Percentiles rank a stretch among this genome's conserved stretches.
These are phyloP conservation scores for Pangasius sanitwongsei DNA, from an alignment of 2,797 vertebrate species.

Conservation along the genomic window DNA sequence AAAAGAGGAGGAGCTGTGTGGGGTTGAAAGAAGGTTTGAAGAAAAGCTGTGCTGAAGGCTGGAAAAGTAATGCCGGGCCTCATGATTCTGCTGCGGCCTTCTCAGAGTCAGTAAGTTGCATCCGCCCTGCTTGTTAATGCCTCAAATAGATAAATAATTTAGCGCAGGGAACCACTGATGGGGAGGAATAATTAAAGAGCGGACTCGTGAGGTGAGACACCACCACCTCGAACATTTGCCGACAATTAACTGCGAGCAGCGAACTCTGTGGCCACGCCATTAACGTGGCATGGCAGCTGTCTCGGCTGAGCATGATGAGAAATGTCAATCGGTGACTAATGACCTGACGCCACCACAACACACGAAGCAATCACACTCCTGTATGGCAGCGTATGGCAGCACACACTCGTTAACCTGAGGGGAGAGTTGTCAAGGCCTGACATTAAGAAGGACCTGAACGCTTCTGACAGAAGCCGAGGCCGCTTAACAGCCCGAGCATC, in stretches of 20 bases:
- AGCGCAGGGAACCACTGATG: conserved; percentile 42
- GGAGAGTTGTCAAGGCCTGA: conserved; percentile 44
- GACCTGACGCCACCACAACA: conserved; percentile 18
- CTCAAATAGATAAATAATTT: conserved; percentile 53
- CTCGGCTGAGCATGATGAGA: conserved; percentile 43
- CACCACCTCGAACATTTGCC: conserved; percentile 54
- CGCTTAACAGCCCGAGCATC: conserved; percentile 38
- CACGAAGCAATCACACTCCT: conserved; percentile 44
- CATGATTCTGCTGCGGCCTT: conserved; percentile 12
- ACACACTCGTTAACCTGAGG: conserved; percentile 53
- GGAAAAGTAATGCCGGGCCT: conserved; percentile 1
- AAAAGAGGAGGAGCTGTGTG: neutral
- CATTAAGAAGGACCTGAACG: conserved; percentile 42
- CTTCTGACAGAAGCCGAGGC: conserved; percentile 47
- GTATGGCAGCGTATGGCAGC: conserved; percentile 32
- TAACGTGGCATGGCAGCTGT: conserved; percentile 49
- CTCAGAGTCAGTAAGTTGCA: conserved; percentile 37
- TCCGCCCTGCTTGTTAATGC: conserved; percentile 37
- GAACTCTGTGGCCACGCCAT: conserved; percentile 32
- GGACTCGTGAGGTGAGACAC: conserved; percentile 44
- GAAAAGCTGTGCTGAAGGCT: conserved; percentile 8
- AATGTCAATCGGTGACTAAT: conserved; percentile 53
- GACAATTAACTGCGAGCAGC: conserved; percentile 50
- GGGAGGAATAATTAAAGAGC: conserved; percentile 53
- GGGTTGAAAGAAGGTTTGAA: conserved; percentile 9